Percentiles rank a stretch among this genome's conserved stretches.
phyloP scores from a whole-genome alignment of 1,140 invertebrate genomes.

The Leucophenga varia region DNA sequence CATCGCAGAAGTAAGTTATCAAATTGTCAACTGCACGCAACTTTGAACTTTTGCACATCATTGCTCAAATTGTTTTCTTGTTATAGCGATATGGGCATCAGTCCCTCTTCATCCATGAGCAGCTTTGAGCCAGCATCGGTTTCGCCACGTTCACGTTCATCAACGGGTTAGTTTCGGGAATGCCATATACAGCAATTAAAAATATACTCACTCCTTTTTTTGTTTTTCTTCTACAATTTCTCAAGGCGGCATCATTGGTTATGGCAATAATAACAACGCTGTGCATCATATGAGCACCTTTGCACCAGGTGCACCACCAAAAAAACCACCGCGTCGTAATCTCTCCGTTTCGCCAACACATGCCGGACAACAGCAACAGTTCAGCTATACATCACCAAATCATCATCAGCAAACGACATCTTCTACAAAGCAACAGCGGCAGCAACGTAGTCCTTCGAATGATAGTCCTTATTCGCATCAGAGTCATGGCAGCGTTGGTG shows the following conservation, averaged over 20 bases:
- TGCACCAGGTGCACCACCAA: conserved; percentile 75
- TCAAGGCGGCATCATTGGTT: conserved; percentile 24
- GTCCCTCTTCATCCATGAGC: conserved; percentile 52
- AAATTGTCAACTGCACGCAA: neutral
- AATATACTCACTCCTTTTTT: too few relatives aligned
- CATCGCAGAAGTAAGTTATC: conserved; percentile 30
- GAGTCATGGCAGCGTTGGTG: conserved; percentile 46
- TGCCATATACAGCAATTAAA: too few relatives aligned
- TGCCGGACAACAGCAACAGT: conserved; percentile 35
- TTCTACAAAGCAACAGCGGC: conserved; percentile 18
- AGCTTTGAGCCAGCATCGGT: conserved; percentile 57
- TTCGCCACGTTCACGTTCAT: conserved; percentile 46
- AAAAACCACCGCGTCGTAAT: conserved; percentile 83
- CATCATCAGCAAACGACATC: conserved; percentile 30
- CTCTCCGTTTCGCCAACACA: conserved; percentile 75
- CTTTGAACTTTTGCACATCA: neutral
- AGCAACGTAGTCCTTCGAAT: conserved; percentile 29
- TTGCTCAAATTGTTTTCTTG: neutral
- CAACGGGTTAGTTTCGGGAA: too few relatives aligned
- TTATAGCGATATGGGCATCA: conserved; percentile 43
- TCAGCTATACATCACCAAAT: conserved; percentile 45
- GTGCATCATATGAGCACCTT: conserved; percentile 44
- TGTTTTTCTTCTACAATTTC: neutral
- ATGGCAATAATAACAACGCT: conserved; percentile 9
- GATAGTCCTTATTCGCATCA: conserved; percentile 49